Evolutionary conservation across 2,113 vertebrate genomes (phyloP).

Genomic region (Nestor notabilis): DNA sequence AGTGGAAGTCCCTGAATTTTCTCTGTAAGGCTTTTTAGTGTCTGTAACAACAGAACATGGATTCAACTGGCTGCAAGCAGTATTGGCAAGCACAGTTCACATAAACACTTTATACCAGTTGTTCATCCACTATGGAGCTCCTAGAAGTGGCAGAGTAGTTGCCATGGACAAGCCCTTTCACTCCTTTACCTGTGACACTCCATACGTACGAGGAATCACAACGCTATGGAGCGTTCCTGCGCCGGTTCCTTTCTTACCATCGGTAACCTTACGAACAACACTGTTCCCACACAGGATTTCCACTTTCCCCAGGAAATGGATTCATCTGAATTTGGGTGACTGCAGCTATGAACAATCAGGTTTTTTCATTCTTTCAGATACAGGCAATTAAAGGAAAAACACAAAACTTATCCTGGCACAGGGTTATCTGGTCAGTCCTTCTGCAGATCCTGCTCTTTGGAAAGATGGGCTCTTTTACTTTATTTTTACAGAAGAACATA

Average conservation of each 20-base stretch:
- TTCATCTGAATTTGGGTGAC: not conserved
- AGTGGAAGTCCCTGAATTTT: not conserved
- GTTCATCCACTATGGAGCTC: not conserved
- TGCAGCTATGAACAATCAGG: not conserved
- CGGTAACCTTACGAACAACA: not conserved
- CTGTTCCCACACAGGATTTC: not conserved
- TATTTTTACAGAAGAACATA: not conserved
- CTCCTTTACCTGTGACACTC: not conserved
- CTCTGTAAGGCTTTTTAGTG: not conserved
- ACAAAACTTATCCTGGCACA: not conserved
- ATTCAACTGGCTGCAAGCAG: not conserved
- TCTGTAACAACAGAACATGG: not conserved
- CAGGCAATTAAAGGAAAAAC: not conserved
- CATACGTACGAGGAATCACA: not conserved
- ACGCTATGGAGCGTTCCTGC: accelerated
- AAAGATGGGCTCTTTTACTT: not conserved
- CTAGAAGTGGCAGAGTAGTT: not conserved
- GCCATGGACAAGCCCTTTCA: not conserved
- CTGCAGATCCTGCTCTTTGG: not conserved
- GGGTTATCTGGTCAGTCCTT: not conserved
- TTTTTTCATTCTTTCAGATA: not conserved
- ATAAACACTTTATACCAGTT: not conserved
- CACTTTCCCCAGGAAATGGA: not conserved
- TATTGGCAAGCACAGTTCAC: not conserved
- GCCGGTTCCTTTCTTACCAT: accelerated